Base-by-base conservation (phyloP, 1,140 invertebrate species). In the Protaetia brevitarsis region DNA sequence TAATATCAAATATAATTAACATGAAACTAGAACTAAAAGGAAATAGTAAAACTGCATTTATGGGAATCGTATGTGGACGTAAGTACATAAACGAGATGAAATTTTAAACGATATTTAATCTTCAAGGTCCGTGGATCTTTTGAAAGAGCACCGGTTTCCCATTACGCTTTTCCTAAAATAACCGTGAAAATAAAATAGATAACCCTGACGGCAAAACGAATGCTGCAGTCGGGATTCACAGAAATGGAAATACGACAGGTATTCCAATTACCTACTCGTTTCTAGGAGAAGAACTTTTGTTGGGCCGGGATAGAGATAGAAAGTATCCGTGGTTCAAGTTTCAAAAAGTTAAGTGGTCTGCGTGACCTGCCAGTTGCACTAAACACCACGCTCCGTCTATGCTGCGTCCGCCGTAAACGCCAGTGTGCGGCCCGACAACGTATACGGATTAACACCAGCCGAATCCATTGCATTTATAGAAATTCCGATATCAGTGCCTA, bases 401-500 rank as follows among this genome's bases (percentile, higher is more conserved):
- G 41, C 23, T 45, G 19, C 41, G 41, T 45, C 16, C 13, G 41
- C 41, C 41, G 41, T 7, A 13, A 45, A 21, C 19, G 1, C n/a
- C 41, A n/a, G 41, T 21, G 3, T 7, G 13, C 19, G 16, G 2
- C 37, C 3, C 16, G 6, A 45, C 16, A n/a, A 19, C 16, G 37
- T 45, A 21, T 21, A 45, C 41, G 41, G n/a, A 45, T 19, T 13
- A 13, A 45, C 19, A 45, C 7, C n/a, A n/a, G n/a, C 23, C 41
- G 41, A 45, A 10, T 45, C 13, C 13, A 13, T 45, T 45, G n/a
- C n/a, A 45, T 45, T 45, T 13, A 13, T 45, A 45, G n/a, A n/a
- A 45, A 45, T 45, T 45, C 23, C 41, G n/a, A n/a, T n/a, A 45
- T 45, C 41, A 45, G 41, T 45, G n/a, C n/a, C n/a, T n/a, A 45